phyloP scores from a whole-genome alignment of 2,113 vertebrate genomes.

The Vidua chalybeata region DNA sequence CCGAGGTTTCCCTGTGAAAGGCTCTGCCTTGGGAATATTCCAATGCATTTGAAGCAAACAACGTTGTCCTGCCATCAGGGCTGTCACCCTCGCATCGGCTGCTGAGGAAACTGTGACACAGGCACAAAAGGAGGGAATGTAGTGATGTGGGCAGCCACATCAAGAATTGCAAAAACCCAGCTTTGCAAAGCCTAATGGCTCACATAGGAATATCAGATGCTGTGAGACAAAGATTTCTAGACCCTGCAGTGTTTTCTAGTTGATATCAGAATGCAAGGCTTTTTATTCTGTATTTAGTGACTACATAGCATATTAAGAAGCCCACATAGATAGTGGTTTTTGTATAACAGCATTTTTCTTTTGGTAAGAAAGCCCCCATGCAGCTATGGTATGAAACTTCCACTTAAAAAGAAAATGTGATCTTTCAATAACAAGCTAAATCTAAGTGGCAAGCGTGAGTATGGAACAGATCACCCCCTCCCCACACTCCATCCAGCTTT shows the following conservation, averaged over 20 bases:
- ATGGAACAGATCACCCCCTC: neutral
- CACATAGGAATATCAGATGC: neutral
- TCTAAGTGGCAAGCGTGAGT: neutral
- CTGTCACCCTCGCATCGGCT: neutral
- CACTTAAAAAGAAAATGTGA: neutral
- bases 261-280: neutral
- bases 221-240: neutral
- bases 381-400: neutral
- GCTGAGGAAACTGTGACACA: neutral
- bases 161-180: neutral
- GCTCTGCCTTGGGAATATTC: neutral
- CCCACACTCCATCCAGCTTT: neutral
- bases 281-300: neutral
- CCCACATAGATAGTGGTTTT: neutral
- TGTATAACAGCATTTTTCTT: neutral
- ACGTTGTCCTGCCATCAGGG: rapidly evolving
- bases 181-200: neutral
- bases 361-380: neutral
- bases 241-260: neutral
- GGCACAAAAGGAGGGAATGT: neutral
- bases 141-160: neutral
- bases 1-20: neutral
- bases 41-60: neutral
- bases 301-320: neutral
- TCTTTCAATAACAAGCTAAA: conserved; percentile 9